Conservation (phyloP, 1,140 invertebrate genomes). For the Elysia chlorotica region DNA sequence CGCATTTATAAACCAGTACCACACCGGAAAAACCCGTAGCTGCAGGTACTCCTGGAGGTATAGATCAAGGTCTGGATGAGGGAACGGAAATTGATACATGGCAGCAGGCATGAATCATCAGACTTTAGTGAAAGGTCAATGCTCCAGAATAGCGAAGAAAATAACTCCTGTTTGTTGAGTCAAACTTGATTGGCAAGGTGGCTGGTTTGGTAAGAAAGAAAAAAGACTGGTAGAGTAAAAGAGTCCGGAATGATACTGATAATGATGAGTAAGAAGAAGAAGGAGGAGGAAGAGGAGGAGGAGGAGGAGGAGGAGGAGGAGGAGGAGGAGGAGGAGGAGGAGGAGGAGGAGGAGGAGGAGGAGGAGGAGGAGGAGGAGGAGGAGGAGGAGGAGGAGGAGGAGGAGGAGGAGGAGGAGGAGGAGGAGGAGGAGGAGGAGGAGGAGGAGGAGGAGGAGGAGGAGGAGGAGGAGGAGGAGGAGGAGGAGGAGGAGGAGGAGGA, state of each 20-base stretch:
- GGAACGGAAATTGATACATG: no score
- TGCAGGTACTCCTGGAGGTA: no score
- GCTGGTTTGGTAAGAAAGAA: not conserved
- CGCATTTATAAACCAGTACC: no score
- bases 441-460: not conserved
- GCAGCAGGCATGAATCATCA: no score
- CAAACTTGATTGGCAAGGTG: no score
- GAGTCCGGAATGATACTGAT: not conserved
- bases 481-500: not conserved
- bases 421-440: not conserved
- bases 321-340: not conserved
- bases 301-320: not conserved
- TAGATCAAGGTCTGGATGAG: no score
- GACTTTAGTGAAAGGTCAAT: no score
- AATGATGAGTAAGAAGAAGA: not conserved
- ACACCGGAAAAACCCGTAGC: no score
- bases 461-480: slow-evolving; percentile 3
- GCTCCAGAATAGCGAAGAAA: no score
- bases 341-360: slow-evolving; percentile 8
- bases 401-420: slow-evolving; percentile 12
- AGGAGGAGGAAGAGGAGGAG: not conserved
- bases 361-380: slow-evolving; percentile 8
- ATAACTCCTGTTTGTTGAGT: no score
- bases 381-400: slow-evolving; percentile 4
- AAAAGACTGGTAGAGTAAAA: not conserved